phyloP scores from a whole-genome alignment of 2,797 vertebrate genomes.

The Halcyon chelicuti region DNA sequence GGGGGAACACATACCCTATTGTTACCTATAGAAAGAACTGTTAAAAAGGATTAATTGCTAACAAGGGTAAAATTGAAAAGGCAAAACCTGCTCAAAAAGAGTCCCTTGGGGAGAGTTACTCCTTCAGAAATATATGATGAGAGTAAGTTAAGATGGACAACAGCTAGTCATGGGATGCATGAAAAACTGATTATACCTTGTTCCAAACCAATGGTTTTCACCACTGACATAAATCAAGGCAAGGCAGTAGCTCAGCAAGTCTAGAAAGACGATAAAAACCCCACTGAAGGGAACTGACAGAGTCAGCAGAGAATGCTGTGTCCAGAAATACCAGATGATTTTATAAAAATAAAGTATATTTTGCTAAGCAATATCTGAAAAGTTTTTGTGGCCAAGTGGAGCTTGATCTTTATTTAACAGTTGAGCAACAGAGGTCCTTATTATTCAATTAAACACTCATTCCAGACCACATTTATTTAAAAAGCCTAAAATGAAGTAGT shows the following conservation, averaged over 20 bases:
- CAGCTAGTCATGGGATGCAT: neutral
- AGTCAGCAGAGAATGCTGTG: neutral
- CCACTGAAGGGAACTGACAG: neutral
- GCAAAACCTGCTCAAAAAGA: conserved; percentile 1
- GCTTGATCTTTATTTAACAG: conserved; percentile 13
- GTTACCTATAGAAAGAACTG: neutral
- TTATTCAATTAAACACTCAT: conserved; percentile 46
- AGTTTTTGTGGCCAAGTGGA: conserved; percentile 12
- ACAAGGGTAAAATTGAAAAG: conserved; percentile 14
- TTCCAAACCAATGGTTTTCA: conserved; percentile 41
- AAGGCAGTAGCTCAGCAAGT: neutral
- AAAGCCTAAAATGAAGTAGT: conserved; percentile 16
- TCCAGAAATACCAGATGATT: conserved; percentile 20
- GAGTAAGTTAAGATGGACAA: conserved; percentile 25
- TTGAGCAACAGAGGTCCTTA: conserved; percentile 13
- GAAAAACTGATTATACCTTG: conserved; percentile 17
- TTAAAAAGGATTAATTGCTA: conserved; percentile 1
- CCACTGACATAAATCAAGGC: conserved; percentile 44
- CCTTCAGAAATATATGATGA: neutral
- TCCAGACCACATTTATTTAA: conserved; percentile 11
- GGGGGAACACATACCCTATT: neutral
- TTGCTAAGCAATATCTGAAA: conserved; percentile 31
- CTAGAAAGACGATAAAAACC: conserved; percentile 47
- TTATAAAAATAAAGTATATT: conserved; percentile 28
- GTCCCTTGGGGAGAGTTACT: neutral